Base-by-base conservation (phyloP, 1,140 invertebrate species). In the Lethocerus indicus region DNA sequence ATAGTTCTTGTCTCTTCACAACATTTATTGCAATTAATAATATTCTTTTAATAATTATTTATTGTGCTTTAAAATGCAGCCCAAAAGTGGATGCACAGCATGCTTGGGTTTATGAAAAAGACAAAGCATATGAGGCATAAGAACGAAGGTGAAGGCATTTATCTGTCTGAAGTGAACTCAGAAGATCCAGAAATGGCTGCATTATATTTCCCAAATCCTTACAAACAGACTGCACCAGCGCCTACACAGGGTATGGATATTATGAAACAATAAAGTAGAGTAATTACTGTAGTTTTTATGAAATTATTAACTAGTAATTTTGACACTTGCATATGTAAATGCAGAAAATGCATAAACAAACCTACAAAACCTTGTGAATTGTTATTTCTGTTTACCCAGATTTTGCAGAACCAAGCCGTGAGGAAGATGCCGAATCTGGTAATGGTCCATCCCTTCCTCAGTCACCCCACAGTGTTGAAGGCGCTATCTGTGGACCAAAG, bases 391-490 rank as follows among this genome's bases (percentile, higher is more conserved):
- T n/a, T n/a, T n/a, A n/a, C n/a, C 35, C 39, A 50, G 50, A 54
- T 55, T 56, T 55, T 56, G 6, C 35, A 63, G 62, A 63, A 55
- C 56, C 44, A 25, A 47, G 40, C 14, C 46, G 54, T 45, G 58
- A 69, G 51, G 90, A 95, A 62, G 92, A 97, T 69, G 81, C 81
- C 45, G 91, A 97, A 68, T 94, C 89, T 42, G 92, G 92, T 36
- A 90, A 90, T 62, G 92, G 92, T 5, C 81, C 87, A 9, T 95
- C 90, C 24, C 67, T 96, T 46, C 87, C 91, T 1, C 89, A 94
- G 59, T 94, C 88, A 41, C 91, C 92, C 3, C 84, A 86, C 56
- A 90, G 87, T 47, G 76, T 83, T 20, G 87, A 90, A 59, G 82
- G 83, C 16, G 79, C 76, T 14, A 71, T 74, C n/a, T 64, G 71